Percentiles rank a stretch among this genome's conserved stretches.
Evolutionary conservation across 2,113 vertebrate species (phyloP).

Genomic region (Argyrosomus japonicus): DNA sequence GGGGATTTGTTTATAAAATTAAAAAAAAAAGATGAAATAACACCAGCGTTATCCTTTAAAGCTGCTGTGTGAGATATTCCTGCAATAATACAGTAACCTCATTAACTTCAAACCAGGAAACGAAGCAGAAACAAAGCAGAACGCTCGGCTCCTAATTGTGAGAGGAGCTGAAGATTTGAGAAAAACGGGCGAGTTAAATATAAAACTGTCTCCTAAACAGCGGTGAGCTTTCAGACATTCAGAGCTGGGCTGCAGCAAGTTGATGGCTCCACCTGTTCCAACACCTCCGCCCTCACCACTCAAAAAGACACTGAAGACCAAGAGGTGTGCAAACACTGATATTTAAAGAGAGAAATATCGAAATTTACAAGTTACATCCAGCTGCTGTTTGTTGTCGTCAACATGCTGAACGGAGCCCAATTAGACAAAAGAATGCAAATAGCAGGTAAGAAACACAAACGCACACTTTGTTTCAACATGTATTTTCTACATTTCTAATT

Average conservation of each 20-base stretch:
- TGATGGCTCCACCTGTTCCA: slow-evolving; percentile 52
- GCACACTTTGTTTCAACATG: not conserved
- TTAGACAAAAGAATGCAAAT: slow-evolving; percentile 25
- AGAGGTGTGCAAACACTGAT: not conserved
- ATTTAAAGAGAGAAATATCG: not conserved
- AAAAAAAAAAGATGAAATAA: slow-evolving; percentile 18
- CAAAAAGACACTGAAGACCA: slow-evolving; percentile 20
- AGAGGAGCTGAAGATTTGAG: slow-evolving; percentile 36
- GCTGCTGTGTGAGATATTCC: slow-evolving; percentile 44
- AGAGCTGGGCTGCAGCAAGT: slow-evolving; percentile 22
- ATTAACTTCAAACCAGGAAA: slow-evolving; percentile 66
- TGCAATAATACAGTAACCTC: slow-evolving; percentile 55
- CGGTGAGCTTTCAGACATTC: slow-evolving; percentile 23
- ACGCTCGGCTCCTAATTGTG: slow-evolving; percentile 43
- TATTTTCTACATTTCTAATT: slow-evolving; percentile 33
- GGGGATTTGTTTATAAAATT: slow-evolving; percentile 52
- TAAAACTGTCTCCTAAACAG: slow-evolving; percentile 57
- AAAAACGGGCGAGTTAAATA: slow-evolving; percentile 61
- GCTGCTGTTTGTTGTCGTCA: slow-evolving; percentile 1
- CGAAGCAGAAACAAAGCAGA: slow-evolving; percentile 54
- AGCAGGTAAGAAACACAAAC: not conserved
- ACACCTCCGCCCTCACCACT: slow-evolving; percentile 34
- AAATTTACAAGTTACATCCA: not conserved
- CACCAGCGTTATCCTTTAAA: slow-evolving; percentile 39
- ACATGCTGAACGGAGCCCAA: not conserved